Evolutionary conservation across 1,140 invertebrate genomes (phyloP).

Genomic region (Theocolax elegans): DNA sequence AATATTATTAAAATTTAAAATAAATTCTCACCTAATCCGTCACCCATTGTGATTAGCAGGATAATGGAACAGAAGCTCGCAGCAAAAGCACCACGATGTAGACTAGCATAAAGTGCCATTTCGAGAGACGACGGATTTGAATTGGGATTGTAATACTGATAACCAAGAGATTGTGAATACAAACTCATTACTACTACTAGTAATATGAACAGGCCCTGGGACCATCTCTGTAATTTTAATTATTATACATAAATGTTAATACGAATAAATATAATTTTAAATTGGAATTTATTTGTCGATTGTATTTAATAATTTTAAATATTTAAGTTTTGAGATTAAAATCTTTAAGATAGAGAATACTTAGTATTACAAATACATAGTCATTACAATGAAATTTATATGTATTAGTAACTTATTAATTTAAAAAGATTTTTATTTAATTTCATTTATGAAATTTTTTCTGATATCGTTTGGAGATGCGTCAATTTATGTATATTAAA

Average conservation of each 20-base stretch:
- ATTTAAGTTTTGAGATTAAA: too few relatives aligned
- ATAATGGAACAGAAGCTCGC: slow-evolving; percentile 32
- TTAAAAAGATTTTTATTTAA: too few relatives aligned
- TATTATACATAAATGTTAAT: too few relatives aligned
- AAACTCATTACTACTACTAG: slow-evolving; percentile 23
- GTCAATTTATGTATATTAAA: too few relatives aligned
- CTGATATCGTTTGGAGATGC: too few relatives aligned
- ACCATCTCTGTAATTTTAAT: slow-evolving; percentile 26
- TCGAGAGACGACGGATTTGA: slow-evolving; percentile 7
- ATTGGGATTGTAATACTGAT: slow-evolving; percentile 35
- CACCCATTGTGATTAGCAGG: slow-evolving; percentile 38
- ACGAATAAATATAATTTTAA: too few relatives aligned
- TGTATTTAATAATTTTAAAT: background rate
- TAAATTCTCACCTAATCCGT: slow-evolving; percentile 40
- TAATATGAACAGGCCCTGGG: slow-evolving; percentile 25
- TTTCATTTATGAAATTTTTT: too few relatives aligned
- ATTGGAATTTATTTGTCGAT: too few relatives aligned
- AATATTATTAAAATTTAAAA: background rate
- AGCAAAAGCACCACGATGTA: slow-evolving; percentile 36
- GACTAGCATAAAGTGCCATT: slow-evolving; percentile 38
- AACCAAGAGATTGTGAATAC: slow-evolving; percentile 25
- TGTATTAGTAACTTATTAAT: too few relatives aligned
- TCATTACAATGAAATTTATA: too few relatives aligned
- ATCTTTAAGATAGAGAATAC: too few relatives aligned
- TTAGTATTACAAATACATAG: too few relatives aligned